A percentile compares a stretch with the other conserved stretches of the same genome.
These are phyloP conservation scores for Steromphala cineraria DNA, from an alignment of 2,888 invertebrate species.

Conservation along the genomic window DNA sequence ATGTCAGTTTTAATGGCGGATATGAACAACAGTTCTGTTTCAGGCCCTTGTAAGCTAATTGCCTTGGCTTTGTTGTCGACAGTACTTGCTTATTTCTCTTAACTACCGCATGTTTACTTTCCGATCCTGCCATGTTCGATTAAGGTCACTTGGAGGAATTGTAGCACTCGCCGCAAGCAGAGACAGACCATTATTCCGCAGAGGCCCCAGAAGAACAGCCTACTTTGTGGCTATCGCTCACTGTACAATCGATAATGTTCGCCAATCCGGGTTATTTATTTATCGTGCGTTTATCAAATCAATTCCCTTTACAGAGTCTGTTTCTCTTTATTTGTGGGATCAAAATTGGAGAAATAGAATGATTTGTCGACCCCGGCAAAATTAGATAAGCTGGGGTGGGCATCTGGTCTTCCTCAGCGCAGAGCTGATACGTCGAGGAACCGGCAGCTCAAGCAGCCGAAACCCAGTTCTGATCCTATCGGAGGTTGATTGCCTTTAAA, in stretches of 20 bases:
- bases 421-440: slow-evolving; percentile 5
- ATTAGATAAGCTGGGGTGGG: slow-evolving; percentile 50
- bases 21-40: too few relatives aligned
- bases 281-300: slow-evolving; percentile 65
- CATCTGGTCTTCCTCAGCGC: slow-evolving; percentile 59
- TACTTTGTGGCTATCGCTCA: not conserved
- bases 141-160: not conserved
- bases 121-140: slow-evolving; percentile 4
- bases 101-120: slow-evolving; percentile 20
- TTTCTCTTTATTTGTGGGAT: slow-evolving; percentile 57
- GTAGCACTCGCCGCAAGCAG: slow-evolving; percentile 11
- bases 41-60: not conserved
- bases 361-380: slow-evolving; percentile 57
- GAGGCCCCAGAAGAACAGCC: not conserved
- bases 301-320: slow-evolving; percentile 57
- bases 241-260: slow-evolving; percentile 16
- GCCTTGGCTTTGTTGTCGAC: not conserved
- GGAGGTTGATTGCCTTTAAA: not conserved
- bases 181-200: slow-evolving; percentile 16
- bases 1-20: too few relatives aligned
- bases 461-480: not conserved
- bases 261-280: slow-evolving; percentile 59
- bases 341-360: slow-evolving; percentile 63
- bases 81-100: slow-evolving; percentile 1
- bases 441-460: not conserved